A percentile compares a stretch with the other conserved stretches of the same genome.
These are phyloP conservation scores for Leptinotarsa rubiginosa DNA, from an alignment of 2,888 invertebrate genomes.

Conservation along the genomic window DNA sequence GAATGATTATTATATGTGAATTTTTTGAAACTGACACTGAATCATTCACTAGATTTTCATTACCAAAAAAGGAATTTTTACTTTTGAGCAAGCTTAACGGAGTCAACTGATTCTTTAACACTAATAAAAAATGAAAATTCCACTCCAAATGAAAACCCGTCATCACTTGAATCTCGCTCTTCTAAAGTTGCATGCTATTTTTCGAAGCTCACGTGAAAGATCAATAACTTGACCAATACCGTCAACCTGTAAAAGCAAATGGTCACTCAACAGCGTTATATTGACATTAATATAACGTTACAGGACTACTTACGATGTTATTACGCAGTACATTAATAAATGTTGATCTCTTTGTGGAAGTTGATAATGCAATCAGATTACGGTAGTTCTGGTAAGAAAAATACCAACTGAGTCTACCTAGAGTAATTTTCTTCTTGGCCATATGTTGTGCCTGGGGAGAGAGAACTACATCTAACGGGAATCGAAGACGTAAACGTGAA, in stretches of 20 bases:
- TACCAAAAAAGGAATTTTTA: too few relatives aligned
- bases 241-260: neutral
- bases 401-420: constrained; percentile 9
- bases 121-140: too few relatives aligned
- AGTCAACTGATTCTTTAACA: too few relatives aligned
- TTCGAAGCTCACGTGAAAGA: neutral
- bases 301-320: constrained; percentile 6
- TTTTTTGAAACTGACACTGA: too few relatives aligned
- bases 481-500: constrained; percentile 8
- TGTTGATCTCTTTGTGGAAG: constrained; percentile 10
- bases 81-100: too few relatives aligned
- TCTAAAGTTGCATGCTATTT: too few relatives aligned
- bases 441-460: constrained; percentile 30
- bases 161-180: too few relatives aligned
- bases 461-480: constrained; percentile 23
- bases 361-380: constrained; percentile 18
- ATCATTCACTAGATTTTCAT: too few relatives aligned
- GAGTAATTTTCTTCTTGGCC: constrained; percentile 15
- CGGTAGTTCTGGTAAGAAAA: constrained; percentile 22
- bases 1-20: too few relatives aligned
- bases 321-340: constrained; percentile 9
- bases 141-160: too few relatives aligned
- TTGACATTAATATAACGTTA: constrained; percentile 13
- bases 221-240: neutral
- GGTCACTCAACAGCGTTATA: neutral